Conservation (phyloP, 1,140 invertebrate genomes). For the Luehdorfia chinensis region DNA sequence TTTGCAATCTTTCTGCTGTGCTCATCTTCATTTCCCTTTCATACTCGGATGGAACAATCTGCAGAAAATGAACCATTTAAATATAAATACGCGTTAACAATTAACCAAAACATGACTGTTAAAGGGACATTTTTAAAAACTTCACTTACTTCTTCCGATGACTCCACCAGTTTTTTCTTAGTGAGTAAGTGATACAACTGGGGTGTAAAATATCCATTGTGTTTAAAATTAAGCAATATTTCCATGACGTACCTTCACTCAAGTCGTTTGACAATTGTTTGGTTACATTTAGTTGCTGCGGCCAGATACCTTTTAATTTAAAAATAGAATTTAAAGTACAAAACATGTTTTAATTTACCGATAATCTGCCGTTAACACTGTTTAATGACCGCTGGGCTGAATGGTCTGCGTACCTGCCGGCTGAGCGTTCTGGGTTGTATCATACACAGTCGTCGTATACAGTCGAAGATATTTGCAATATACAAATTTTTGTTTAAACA, state of each 20-base stretch:
- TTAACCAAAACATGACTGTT: no score
- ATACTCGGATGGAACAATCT: slow-evolving; percentile 65
- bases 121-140: no score
- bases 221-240: slow-evolving; percentile 59
- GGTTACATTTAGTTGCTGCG: slow-evolving; percentile 28
- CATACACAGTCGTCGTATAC: no score
- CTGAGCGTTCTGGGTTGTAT: no score
- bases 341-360: no score
- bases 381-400: no score
- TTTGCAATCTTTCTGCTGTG: slow-evolving; percentile 45
- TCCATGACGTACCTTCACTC: slow-evolving; percentile 38
- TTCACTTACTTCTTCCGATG: slow-evolving; percentile 38
- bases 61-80: not conserved
- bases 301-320: slow-evolving; percentile 1
- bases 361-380: no score
- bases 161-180: slow-evolving; percentile 43
- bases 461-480: no score
- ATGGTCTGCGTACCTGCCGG: no score
- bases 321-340: no score
- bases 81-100: not conserved
- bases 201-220: slow-evolving; percentile 67
- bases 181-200: slow-evolving; percentile 58
- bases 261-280: slow-evolving; percentile 18
- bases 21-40: slow-evolving; percentile 56
- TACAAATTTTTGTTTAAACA: no score